Percentiles rank a stretch among this genome's conserved stretches.
Conservation (phyloP, 2,113 vertebrate species). For the Rana temporaria region DNA sequence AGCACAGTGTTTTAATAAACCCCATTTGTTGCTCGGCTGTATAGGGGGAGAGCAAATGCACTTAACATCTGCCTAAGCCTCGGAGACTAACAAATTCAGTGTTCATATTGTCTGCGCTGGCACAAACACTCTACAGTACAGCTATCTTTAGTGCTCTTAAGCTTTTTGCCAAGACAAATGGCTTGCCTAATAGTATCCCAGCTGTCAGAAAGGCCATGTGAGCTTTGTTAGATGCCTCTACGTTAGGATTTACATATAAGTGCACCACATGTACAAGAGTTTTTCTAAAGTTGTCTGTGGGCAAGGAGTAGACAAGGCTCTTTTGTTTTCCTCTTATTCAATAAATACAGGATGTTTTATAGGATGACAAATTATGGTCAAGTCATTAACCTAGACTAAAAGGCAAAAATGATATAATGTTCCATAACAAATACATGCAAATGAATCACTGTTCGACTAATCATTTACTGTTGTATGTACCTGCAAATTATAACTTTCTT, state of each 20-base stretch:
- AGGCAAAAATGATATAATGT: no score
- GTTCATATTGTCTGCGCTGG: constrained; percentile 38
- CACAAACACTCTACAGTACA: constrained; percentile 42
- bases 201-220: constrained; percentile 36
- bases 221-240: constrained; percentile 22
- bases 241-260: constrained; percentile 11
- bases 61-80: constrained; percentile 52
- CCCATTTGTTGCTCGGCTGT: constrained; percentile 44
- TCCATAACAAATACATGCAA: no score
- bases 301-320: not conserved
- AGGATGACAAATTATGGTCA: no score
- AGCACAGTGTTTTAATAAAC: constrained; percentile 51
- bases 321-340: no score
- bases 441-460: no score
- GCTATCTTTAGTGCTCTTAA: constrained; percentile 50
- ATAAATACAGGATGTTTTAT: no score
- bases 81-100: constrained; percentile 48
- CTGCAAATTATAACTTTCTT: no score
- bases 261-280: not conserved
- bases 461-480: no score
- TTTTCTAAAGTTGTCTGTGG: not conserved
- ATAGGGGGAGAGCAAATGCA: constrained; percentile 49
- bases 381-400: no score
- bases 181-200: constrained; percentile 48
- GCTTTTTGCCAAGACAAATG: constrained; percentile 51